Evolutionary conservation across 2,797 vertebrate genomes (phyloP), one percentile per base, ranked within the genome.

Genomic region (Cossypha caffra): DNA sequence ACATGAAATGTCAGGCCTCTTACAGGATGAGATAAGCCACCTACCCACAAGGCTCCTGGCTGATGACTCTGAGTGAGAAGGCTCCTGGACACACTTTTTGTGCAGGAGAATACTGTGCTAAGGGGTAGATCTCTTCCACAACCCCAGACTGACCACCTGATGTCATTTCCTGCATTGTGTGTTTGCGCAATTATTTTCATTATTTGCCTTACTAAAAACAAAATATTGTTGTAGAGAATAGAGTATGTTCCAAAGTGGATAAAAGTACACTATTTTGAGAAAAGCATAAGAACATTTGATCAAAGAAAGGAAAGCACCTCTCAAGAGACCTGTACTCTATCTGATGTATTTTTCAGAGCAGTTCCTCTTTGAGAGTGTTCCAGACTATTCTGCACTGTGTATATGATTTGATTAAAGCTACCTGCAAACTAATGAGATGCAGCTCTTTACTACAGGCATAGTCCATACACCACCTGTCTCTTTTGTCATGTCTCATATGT

Each of bases 261-360:
- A 33, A 13, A n/a, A 55, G 31, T 57, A 28, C 4, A 55, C 37
- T 35, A 51, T 3, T 4, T 43, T 62, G 43, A 58, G 59, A 62
- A 78, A 84, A 16, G 5, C 6, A 11, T 18, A 47, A 50, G 13
- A 77, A 74, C 37, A 42, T 26, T 24, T 63, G 11, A 16, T 74
- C n/a, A 86, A 68, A 86, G 23, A 20, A 20, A 13, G 5, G 10
- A 67, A 80, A 43, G 62, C 13, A 11, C 0, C 0, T 1, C 16
- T 10, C n/a, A 31, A 77, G 23, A 67, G 5, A 63, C 11, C 2
- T 26, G 11, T 10, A 40, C 35, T 86, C 14, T 69, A 15, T 31
- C 23, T 35, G 14, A 69, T 77, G n/a, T 3, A 40, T 64, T 58
- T 90, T 81, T 86, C 62, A 62, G 5, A 73, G 25, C 14, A 69